Base-by-base conservation (phyloP, 2,888 invertebrate species). In the Lissocephala sabroskyi region DNA sequence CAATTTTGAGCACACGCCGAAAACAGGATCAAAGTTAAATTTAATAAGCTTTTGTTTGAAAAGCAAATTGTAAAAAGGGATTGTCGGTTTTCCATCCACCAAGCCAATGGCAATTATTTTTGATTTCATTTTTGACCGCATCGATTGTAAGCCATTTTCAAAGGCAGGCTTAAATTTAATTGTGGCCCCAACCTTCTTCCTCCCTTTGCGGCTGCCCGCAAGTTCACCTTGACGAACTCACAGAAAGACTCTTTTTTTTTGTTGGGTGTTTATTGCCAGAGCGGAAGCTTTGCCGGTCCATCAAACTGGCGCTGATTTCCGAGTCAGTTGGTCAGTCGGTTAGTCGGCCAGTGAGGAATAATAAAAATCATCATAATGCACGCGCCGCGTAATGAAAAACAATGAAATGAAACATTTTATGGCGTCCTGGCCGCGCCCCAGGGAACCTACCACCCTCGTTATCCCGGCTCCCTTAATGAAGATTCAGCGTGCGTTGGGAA, bases 11-110 rank as follows among this genome's bases (percentile, higher is more conserved):
- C 49, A 36, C 45, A 53, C 28, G 35, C 47, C n/a, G n/a, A n/a
- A 45, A 65, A 65, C 53, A 45, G 63, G 58, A 73, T 62, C 55
- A 57, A 51, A 56, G 46, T 48, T 39, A 49, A 46, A 65, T 62
- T 66, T 51, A 63, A 60, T 49, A 65, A 57, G 44, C 50, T 42
- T 59, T 23, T 47, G 32, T 32, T 19, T 33, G 16, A 47, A 26
- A 49, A 51, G 46, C 46, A 64, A 37, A 52, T 53, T 28, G 18
- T 29, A 41, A 48, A 54, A 52, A n/a, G n/a, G 35, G 35, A 35
- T 35, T 35, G 3, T 23, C 7, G 23, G 23, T 32, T 32, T 4
- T 11, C 13, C 13, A n/a, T 13, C 30, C 30, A 1, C n/a, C n/a
- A 7, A 13, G 30, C 30, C 11, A 13, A 32, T 32, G 30, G 11